Evolutionary conservation across 2,113 vertebrate genomes (phyloP), one percentile per base, ranked within the genome.

Genomic region (Oplegnathus fasciatus): DNA sequence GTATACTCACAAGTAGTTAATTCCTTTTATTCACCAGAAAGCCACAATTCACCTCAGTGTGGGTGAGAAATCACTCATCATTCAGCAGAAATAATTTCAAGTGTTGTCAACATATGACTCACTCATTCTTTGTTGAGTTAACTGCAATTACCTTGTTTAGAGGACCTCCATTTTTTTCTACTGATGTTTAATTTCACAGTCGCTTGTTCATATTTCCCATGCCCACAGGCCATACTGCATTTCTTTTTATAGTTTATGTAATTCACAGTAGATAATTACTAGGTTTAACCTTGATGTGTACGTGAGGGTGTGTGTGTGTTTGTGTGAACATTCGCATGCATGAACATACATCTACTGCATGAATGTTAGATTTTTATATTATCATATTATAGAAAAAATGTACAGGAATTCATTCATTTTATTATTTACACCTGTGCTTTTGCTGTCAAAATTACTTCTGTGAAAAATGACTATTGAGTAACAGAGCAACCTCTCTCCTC

Each of bases 151-250:
- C 64, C 28, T 79, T 75, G 58, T 81, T 70, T 84, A 61, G n/a
- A 78, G 55, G 34, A 3, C 61, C 18, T 28, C 8, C 0, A 46
- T 67, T 85, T 60, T 18, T 70, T 79, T 67, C 62, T 4, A 61
- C 50, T 68, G 32, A 81, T 83, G 71, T 82, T 54, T 78, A 58
- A 88, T 88, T 91, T 88, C 69, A 83, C 67, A 82, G 70, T 44
- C 73, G 76, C 62, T 74, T 87, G 58, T 89, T 54, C 42, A 20
- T 62, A 20, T 77, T 88, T 82, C 20, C n/a, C 24, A 6, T 67
- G 28, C 37, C 78, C 28, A 50, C 22, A 46, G 71, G 71, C 70
- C 15, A 1, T 11, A 17, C 6, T 57, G 58, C 20, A 28, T 83
- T 74, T 30, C 0, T 65, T 75, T 70, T 69, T 24, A 55, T 54